These are phyloP conservation scores for Dicroscelio sp. DNA, from an alignment of 2,888 invertebrate genomes.

Conservation along the genomic window DNA sequence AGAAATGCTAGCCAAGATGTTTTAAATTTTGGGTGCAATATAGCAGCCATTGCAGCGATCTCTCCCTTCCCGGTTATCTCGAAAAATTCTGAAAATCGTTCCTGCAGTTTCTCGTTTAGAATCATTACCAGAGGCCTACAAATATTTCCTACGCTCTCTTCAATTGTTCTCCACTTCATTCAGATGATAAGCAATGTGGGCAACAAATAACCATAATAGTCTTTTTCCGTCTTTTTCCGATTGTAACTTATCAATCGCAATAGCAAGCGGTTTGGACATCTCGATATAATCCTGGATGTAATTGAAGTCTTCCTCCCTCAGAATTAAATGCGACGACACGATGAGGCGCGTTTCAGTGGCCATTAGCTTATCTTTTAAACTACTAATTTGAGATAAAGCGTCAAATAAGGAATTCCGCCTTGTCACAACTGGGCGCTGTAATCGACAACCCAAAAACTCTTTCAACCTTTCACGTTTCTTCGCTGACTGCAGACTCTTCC, in stretches of 20 bases:
- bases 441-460: background rate
- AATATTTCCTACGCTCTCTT: background rate
- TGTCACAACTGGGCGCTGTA: background rate
- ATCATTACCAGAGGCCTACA: background rate
- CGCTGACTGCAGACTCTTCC: background rate
- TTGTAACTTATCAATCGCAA: background rate
- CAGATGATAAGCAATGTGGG: background rate
- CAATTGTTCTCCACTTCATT: too few relatives aligned
- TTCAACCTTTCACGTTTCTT: background rate
- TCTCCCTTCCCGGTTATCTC: background rate
- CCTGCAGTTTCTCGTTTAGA: background rate
- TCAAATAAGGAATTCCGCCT: conserved; percentile 5
- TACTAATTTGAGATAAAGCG: background rate
- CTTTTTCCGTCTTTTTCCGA: background rate
- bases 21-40: conserved; percentile 11
- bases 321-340: background rate
- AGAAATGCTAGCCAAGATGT: background rate
- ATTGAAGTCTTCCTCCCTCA: background rate
- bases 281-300: background rate
- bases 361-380: background rate
- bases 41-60: background rate
- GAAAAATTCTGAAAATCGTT: background rate
- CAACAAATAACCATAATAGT: conserved; percentile 4
- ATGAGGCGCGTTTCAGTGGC: background rate
- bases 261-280: background rate